Conservation (phyloP, 2,888 invertebrate genomes). For the Timandra comae region DNA sequence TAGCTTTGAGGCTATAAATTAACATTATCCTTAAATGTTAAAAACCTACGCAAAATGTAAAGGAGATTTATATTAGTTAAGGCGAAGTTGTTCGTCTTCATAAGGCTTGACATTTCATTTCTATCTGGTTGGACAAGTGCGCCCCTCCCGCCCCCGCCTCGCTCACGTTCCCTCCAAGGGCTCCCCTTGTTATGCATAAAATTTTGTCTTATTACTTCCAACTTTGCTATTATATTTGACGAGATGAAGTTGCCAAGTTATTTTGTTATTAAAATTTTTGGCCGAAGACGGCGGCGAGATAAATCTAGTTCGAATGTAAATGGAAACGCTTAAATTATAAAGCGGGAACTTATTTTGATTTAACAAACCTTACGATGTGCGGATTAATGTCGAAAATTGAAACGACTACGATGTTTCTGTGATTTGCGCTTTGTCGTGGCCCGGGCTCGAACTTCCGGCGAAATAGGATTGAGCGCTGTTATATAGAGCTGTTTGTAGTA, state of each 20-base stretch:
- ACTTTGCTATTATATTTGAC: constrained; percentile 75
- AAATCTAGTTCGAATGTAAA: constrained; percentile 70
- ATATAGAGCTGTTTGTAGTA: constrained; percentile 18
- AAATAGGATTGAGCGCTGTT: constrained; percentile 20
- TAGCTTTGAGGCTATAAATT: constrained; percentile 54
- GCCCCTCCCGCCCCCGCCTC: constrained; percentile 44
- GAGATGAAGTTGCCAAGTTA: constrained; percentile 71
- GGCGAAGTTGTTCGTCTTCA: constrained; percentile 72
- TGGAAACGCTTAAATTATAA: constrained; percentile 67
- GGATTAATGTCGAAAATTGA: constrained; percentile 62
- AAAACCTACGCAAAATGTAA: constrained; percentile 56
- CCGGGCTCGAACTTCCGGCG: constrained; percentile 8
- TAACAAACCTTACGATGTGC: constrained; percentile 63
- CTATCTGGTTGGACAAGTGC: constrained; percentile 71
- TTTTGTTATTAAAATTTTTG: constrained; percentile 76
- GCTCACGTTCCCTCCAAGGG: constrained; percentile 36
- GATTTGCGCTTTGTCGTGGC: constrained; percentile 41
- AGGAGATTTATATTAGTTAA: constrained; percentile 73
- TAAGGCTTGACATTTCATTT: constrained; percentile 72
- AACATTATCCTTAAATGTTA: constrained; percentile 52
- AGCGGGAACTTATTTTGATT: constrained; percentile 69
- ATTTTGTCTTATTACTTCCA: constrained; percentile 76
- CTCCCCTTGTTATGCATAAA: constrained; percentile 75
- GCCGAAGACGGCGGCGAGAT: constrained; percentile 48
- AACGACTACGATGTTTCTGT: constrained; percentile 32